Evolutionary conservation across 2,888 invertebrate species (phyloP).

Genomic region (Dryobota labecula): DNA sequence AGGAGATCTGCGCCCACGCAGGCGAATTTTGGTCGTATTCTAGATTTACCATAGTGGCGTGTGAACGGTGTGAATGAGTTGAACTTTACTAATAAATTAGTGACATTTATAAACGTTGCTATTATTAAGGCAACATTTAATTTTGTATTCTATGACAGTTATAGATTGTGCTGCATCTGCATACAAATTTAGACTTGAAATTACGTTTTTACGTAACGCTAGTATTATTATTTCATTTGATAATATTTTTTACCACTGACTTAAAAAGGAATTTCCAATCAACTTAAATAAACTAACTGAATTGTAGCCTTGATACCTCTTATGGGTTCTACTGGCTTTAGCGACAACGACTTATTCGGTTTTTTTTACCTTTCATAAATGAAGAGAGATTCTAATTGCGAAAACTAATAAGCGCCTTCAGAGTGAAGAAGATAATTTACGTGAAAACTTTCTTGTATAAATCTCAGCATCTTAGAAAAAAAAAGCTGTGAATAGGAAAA

Average conservation of each 20-base stretch:
- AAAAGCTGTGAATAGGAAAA: slow-evolving; percentile 60
- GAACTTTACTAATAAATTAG: slow-evolving; percentile 55
- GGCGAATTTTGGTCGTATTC: slow-evolving; percentile 63
- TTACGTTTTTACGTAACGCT: slow-evolving; percentile 6
- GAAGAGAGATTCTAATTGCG: slow-evolving; percentile 9
- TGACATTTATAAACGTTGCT: slow-evolving; percentile 37
- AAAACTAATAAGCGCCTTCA: background rate
- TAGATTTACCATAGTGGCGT: slow-evolving; percentile 66
- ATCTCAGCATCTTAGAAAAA: slow-evolving; percentile 14
- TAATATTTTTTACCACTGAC: background rate
- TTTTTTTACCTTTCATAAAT: background rate
- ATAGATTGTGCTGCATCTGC: background rate
- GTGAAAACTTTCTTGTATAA: slow-evolving; percentile 40
- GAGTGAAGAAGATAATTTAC: slow-evolving; percentile 1
- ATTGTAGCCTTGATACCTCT: background rate
- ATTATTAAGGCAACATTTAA: slow-evolving; percentile 12
- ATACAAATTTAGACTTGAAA: slow-evolving; percentile 18
- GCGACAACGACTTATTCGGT: background rate
- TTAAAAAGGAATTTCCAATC: background rate
- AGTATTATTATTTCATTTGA: background rate
- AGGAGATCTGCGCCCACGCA: slow-evolving; percentile 73
- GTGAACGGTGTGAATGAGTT: slow-evolving; percentile 73
- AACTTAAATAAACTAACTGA: background rate
- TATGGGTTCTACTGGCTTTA: background rate
- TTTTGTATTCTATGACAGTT: slow-evolving; percentile 15